Evolutionary conservation across 1,140 invertebrate genomes (phyloP).

Genomic region (Lordiphosa mommai): DNA sequence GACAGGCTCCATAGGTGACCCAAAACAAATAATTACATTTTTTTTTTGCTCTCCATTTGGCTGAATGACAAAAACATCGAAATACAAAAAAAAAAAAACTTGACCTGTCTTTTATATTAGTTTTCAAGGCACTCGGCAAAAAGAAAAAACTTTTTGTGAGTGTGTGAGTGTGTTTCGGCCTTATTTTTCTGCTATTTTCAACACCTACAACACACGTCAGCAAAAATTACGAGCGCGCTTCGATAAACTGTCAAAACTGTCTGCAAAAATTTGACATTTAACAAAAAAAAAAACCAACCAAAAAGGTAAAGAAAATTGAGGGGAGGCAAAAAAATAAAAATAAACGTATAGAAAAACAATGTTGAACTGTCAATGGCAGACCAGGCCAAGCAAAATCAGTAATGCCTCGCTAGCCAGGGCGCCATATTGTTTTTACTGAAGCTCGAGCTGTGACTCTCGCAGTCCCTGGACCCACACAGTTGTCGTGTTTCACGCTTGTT

Average conservation of each 20-base stretch:
- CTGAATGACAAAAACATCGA: conserved; percentile 1
- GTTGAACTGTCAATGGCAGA: conserved; percentile 70
- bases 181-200: conserved; percentile 38
- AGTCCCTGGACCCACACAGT: conserved; percentile 36
- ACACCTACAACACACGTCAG: conserved; percentile 73
- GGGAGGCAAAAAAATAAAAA: conserved; percentile 23
- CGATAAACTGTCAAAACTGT: conserved; percentile 78
- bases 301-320: not conserved
- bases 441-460: too few relatives aligned
- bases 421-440: conserved; percentile 74
- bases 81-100: conserved; percentile 47
- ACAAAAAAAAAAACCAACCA: conserved; percentile 29
- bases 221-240: conserved; percentile 72
- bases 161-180: conserved; percentile 6
- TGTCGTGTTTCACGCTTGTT: conserved; percentile 74
- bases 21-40: conserved; percentile 63
- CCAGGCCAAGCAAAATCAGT: conserved; percentile 21
- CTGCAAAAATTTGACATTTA: conserved; percentile 77
- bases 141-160: conserved; percentile 54
- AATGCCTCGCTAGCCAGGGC: conserved; percentile 43
- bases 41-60: not conserved
- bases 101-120: conserved; percentile 50
- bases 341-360: conserved; percentile 61
- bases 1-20: conserved; percentile 52
- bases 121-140: conserved; percentile 50